Evolutionary conservation across 2,797 vertebrate genomes (phyloP), one percentile per base, ranked within the genome.

Genomic region (Borostomias antarcticus): DNA sequence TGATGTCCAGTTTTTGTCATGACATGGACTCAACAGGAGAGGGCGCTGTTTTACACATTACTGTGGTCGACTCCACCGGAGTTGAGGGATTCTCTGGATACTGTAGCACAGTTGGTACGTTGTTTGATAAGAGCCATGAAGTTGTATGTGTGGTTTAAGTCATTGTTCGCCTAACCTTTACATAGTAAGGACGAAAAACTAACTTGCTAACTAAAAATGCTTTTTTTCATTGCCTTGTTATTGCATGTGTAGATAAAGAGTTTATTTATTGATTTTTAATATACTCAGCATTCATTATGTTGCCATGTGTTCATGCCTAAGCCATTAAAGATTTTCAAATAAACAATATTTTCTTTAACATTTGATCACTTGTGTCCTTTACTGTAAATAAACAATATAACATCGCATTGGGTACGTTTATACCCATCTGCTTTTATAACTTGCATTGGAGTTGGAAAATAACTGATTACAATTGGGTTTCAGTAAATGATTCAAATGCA

Each of bases 281-380:
- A 85, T 86, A 78, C 81, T 86, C 76, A 73, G 77, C 83, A 77
- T 86, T 88, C 65, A 75, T 89, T 88, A 81, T 86, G 82, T 87
- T 85, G 83, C 86, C 81, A 89, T 87, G 86, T 85, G 83, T 81
- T 85, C 83, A 88, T 86, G 86, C 86, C 87, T 85, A 88, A 91
- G 88, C 88, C 88, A 89, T 89, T 54, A 89, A 89, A 91, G 85
- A 89, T 88, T 89, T 90, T 87, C 85, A 86, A 91, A 89, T 91
- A 89, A 91, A 91, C 89, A 82, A 84, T 91, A 91, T 91, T 91
- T 90, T 89, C 85, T 85, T 85, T 91, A 88, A 82, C 62, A 4
- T 69, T 56, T 85, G 73, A 74, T 59, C 13, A 29, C 40, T 45
- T 9, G 21, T 26, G 8, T 51, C 21, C 48, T 35, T 47, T 52